Conservation (phyloP, 2,113 vertebrate species). For the Dinomys branickii region DNA sequence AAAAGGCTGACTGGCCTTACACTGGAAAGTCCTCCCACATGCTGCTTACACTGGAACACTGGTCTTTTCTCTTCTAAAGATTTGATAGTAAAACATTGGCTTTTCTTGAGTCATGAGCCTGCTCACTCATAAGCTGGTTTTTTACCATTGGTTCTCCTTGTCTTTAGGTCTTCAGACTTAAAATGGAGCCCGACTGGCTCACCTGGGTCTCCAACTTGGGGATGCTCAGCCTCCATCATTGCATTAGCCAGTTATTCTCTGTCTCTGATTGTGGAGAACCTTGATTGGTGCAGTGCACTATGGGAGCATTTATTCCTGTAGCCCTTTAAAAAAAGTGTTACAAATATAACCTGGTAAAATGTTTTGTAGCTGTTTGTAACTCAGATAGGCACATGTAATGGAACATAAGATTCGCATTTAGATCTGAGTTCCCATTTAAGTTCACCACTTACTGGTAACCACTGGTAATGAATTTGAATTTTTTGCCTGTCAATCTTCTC, state of each 20-base stretch:
- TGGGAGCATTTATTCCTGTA: not conserved
- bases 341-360: not conserved
- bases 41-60: not conserved
- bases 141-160: not conserved
- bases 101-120: not conserved
- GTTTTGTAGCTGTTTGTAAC: not conserved
- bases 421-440: not conserved
- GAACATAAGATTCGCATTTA: not conserved
- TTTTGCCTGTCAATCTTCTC: not conserved
- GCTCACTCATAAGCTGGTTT: not conserved
- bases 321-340: not conserved
- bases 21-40: not conserved
- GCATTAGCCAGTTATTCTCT: not conserved
- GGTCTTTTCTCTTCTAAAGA: too few relatives aligned
- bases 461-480: not conserved
- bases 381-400: not conserved
- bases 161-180: not conserved
- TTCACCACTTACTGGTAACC: not conserved
- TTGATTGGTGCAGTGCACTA: not conserved
- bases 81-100: not conserved
- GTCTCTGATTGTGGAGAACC: not conserved
- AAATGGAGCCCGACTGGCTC: not conserved
- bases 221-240: not conserved
- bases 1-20: not conserved
- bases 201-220: not conserved